A percentile compares a stretch with the other conserved stretches of the same genome.
phyloP scores from a whole-genome alignment of 2,797 vertebrate genomes.

The Ptychobarbus kaznakovi region DNA sequence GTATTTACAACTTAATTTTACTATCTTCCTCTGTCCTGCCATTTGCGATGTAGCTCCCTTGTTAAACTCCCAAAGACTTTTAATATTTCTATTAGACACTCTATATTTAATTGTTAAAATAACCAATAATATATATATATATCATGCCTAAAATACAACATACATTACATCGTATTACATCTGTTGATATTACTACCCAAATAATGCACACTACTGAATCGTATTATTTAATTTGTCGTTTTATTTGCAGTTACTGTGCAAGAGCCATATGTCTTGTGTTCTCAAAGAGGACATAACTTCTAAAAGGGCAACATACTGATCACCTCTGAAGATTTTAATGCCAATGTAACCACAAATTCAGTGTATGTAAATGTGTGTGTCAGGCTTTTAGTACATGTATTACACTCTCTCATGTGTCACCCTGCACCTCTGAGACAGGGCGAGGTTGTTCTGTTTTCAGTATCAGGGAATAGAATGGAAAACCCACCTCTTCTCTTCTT shows the following conservation, averaged over 20 bases:
- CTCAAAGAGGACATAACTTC: slow-evolving; percentile 22
- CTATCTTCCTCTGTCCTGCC: slow-evolving; percentile 20
- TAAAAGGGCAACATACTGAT: slow-evolving; percentile 47
- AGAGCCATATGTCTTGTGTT: slow-evolving; percentile 48
- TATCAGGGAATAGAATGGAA: slow-evolving; percentile 32
- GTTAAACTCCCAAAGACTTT: slow-evolving; percentile 50
- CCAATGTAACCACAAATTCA: slow-evolving; percentile 27
- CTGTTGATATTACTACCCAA: slow-evolving; percentile 22
- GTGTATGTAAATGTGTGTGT: slow-evolving; percentile 12
- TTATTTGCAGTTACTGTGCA: slow-evolving; percentile 16
- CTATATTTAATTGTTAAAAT: slow-evolving; percentile 22
- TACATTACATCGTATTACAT: slow-evolving; percentile 11
- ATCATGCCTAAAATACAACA: neutral
- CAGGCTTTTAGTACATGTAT: slow-evolving; percentile 20
- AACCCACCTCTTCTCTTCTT: slow-evolving; percentile 30
- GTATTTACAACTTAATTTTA: slow-evolving; percentile 21
- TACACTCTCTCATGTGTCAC: slow-evolving; percentile 36
- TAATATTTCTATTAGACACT: slow-evolving; percentile 32
- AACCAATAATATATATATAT: slow-evolving; percentile 2
- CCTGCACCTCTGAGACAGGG: slow-evolving; percentile 46
- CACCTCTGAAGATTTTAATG: slow-evolving; percentile 29
- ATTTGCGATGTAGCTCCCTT: slow-evolving; percentile 42
- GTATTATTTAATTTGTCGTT: neutral
- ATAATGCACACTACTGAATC: slow-evolving; percentile 36
- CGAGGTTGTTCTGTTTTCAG: slow-evolving; percentile 34